Evolutionary conservation across 2,113 vertebrate species (phyloP).

Genomic region (Centrocercus urophasianus): DNA sequence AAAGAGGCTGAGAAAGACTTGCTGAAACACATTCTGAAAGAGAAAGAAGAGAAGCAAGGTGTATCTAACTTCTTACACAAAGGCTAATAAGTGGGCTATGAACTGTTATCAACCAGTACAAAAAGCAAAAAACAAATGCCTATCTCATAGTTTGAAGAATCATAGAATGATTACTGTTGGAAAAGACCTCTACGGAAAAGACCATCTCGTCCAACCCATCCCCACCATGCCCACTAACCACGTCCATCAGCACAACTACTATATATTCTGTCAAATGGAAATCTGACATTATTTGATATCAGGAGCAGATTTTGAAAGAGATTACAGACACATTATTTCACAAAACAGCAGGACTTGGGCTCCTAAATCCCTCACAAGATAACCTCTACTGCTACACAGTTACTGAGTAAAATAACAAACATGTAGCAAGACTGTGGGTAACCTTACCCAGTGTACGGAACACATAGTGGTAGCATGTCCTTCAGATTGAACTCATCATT

Average conservation of each 20-base stretch:
- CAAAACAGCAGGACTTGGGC: background rate
- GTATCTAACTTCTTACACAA: background rate
- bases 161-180: no score
- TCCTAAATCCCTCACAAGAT: background rate
- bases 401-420: background rate
- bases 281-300: background rate
- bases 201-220: no score
- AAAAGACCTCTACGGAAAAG: no score
- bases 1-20: background rate
- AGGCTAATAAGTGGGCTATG: background rate
- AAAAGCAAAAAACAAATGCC: background rate
- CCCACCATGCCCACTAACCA: no score
- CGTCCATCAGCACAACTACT: no score
- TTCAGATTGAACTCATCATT: background rate
- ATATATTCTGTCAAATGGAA: conserved; percentile 35
- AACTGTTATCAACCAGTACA: background rate
- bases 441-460: rapidly evolving
- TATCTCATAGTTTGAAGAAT: no score
- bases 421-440: background rate
- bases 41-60: background rate
- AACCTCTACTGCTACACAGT: background rate
- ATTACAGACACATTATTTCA: background rate
- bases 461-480: background rate
- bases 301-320: conserved; percentile 10
- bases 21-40: background rate